Base-by-base conservation (phyloP, 1,140 invertebrate genomes). In the Zaprionus ghesquierei region DNA sequence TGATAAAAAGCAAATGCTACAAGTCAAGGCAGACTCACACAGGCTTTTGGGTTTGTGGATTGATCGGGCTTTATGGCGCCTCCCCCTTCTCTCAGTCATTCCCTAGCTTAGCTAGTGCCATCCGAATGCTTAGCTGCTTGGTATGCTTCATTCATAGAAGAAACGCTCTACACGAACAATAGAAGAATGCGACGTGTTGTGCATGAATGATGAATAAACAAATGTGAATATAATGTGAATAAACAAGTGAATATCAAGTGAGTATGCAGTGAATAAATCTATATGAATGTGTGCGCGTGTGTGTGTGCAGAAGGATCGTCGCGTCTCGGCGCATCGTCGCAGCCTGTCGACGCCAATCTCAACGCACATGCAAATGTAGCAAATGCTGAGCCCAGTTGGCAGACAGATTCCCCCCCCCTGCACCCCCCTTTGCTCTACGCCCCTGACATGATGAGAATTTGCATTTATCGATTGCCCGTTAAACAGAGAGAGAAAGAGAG, bases 401-500 rank as follows among this genome's bases (percentile, higher is more conserved):
- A 46, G 18, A 3, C 9, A 44, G 31, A 2, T 10, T 2, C 41
- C 3, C 15, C 5, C 41, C 18, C 5, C 9, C 13, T 9, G 1
- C 4, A 3, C 4, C 35, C n/a, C 35, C n/a, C 35, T 3, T 12
- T 20, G n/a, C 9, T 12, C 18, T 12, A 15, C 35, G n/a, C 35
- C 15, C 6, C 41, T 46, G 9, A 22, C 15, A 18, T 41, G 35
- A 41, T 41, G 35, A 41, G 6, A 41, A 71, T 71, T 71, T 71
- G 62, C 69, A 66, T 71, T 71, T 65, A 71, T 66, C 54, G 69
- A 71, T 71, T 59, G 62, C 69, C 69, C 69, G 62, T 71, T 66
- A 66, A 62, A 59, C 61, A 56, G n/a, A n/a, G n/a, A n/a, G n/a
- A n/a, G n/a, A n/a, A n/a, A n/a, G n/a, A n/a, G n/a, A n/a, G n/a